Evolutionary conservation across 2,113 vertebrate species (phyloP), one percentile per base, ranked within the genome.

Genomic region (Dicaeum eximium): DNA sequence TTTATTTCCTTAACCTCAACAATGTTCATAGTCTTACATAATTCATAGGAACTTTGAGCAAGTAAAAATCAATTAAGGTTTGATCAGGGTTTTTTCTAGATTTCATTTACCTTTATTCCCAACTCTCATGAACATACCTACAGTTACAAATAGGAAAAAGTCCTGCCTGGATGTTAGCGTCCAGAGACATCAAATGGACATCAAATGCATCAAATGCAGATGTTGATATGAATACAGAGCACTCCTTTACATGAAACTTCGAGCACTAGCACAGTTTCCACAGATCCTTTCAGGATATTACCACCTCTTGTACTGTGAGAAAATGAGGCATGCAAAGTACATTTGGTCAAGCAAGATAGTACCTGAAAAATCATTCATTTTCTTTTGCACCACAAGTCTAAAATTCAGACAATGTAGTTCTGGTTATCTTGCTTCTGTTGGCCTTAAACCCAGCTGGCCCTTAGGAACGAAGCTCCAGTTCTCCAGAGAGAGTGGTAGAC

Each of bases 81-180:
- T 35, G 62, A 21, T 71, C 57, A 78, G 79, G 69, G 30, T 47
- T 64, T 45, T 53, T 40, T 8, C 28, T 92, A 97, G 88, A 97
- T 33, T 97, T 87, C 44, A 80, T 97, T 81, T 96, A 94, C 31
- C 30, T 96, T 71, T 97, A 95, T 97, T 93, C 92, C 70, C 66
- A 74, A 86, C 21, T 60, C 80, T 78, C 95, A 96, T 81, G 92
- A 97, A 50, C 93, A 93, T 51, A 84, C 72, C 56, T 90, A 91
- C 28, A 96, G 90, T 87, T 95, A 78, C 51, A 95, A 70, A 69
- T 13, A 84, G 38, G 92, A 88, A 24, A 54, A 74, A 19, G 38
- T 96, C 65, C 47, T 93, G 64, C 84, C 97, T 35, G 92, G 92
- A 65, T 96, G 84, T 77, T 77, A 50, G 14, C 13, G 28, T 50